phyloP scores from a whole-genome alignment of 2,113 vertebrate species.

The Butorides virescens region DNA sequence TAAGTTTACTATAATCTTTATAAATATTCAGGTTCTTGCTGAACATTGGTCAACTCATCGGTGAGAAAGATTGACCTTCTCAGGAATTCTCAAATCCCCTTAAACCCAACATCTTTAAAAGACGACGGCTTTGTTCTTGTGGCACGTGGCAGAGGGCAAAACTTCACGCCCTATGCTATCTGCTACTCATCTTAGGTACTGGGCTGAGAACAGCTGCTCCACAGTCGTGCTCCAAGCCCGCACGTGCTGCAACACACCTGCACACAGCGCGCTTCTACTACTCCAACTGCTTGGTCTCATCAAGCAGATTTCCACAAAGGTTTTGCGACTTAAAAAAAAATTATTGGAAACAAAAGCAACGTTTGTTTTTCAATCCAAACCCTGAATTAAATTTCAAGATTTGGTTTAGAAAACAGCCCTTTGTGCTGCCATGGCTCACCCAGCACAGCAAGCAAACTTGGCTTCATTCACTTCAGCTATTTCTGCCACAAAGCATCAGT shows the following conservation, averaged over 20 bases:
- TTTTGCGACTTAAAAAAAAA: neutral
- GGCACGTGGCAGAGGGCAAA: neutral
- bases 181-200: too few species aligned
- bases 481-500: neutral
- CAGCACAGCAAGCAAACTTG: neutral
- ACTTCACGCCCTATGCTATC: rapidly evolving
- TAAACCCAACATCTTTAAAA: neutral
- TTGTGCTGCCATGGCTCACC: neutral
- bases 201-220: neutral
- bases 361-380: neutral
- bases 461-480: neutral
- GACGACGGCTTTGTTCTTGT: neutral
- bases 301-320: neutral
- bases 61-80: neutral
- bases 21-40: neutral
- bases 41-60: neutral
- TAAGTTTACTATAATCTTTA: neutral
- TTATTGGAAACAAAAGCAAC: neutral
- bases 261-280: neutral
- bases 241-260: neutral
- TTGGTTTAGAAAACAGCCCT: neutral
- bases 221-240: rapidly evolving
- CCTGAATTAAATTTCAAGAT: neutral
- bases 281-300: neutral
- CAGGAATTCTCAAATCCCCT: neutral